Percentiles rank a stretch among this genome's conserved stretches.
phyloP scores from a whole-genome alignment of 2,113 vertebrate genomes.

The Proteles cristata region DNA sequence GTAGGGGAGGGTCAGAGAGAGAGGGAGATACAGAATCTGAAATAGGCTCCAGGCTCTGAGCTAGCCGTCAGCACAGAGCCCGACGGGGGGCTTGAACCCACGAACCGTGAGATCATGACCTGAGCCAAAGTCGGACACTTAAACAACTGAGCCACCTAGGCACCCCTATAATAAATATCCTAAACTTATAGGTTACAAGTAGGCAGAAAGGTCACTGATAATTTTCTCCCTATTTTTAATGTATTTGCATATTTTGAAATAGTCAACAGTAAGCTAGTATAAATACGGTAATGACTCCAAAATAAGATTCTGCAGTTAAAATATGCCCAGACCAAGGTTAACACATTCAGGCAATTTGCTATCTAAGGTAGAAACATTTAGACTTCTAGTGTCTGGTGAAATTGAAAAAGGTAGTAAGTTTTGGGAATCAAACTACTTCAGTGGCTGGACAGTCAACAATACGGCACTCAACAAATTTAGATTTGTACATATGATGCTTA shows the following conservation, averaged over 20 bases:
- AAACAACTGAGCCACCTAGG: no score
- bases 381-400: not conserved
- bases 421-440: not conserved
- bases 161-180: not conserved
- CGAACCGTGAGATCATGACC: no score
- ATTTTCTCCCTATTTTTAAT: not conserved
- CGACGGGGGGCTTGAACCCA: no score
- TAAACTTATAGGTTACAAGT: not conserved
- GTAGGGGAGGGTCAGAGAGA: no score
- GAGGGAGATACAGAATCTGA: no score
- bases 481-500: not conserved
- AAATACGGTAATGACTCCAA: not conserved
- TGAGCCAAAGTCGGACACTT: no score
- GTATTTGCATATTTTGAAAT: not conserved
- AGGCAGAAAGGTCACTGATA: not conserved
- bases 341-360: not conserved
- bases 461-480: not conserved
- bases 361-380: not conserved
- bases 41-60: no score
- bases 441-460: not conserved
- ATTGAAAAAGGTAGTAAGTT: constrained; percentile 10
- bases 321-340: not conserved
- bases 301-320: not conserved
- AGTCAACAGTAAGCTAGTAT: not conserved
- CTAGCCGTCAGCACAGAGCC: no score